Evolutionary conservation across 2,888 invertebrate genomes (phyloP).

Genomic region (Diadegma fenestrale): DNA sequence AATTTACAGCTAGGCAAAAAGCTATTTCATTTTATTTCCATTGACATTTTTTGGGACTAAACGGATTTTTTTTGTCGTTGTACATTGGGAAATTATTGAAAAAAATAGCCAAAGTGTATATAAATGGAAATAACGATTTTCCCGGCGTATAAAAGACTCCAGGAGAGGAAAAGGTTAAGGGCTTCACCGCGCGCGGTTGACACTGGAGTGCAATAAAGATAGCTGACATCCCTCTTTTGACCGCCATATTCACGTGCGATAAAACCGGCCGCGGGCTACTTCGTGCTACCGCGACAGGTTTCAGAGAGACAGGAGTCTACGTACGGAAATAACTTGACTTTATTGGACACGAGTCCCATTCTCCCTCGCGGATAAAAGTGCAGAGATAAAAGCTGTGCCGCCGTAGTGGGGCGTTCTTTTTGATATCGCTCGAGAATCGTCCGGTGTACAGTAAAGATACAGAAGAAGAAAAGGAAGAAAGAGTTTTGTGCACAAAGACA

Average conservation of each 20-base stretch:
- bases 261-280: constrained; percentile 41
- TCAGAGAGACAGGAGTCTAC: constrained; percentile 33
- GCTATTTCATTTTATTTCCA: neutral
- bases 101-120: neutral
- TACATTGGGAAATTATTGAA: neutral
- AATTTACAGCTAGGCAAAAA: neutral
- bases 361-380: constrained; percentile 72
- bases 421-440: constrained; percentile 70
- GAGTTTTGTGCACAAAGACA: constrained; percentile 28
- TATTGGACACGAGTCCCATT: constrained; percentile 75
- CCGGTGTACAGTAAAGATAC: constrained; percentile 33
- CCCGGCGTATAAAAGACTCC: constrained; percentile 57
- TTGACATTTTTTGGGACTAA: neutral
- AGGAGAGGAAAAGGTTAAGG: constrained; percentile 63
- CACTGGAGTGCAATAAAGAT: constrained; percentile 61
- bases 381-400: constrained; percentile 73
- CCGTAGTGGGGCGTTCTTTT: constrained; percentile 71
- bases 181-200: constrained; percentile 21
- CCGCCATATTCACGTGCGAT: constrained; percentile 56
- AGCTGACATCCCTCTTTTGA: constrained; percentile 32
- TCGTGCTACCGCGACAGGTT: constrained; percentile 25
- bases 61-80: neutral
- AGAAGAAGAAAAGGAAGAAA: neutral
- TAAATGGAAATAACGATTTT: constrained; percentile 27
- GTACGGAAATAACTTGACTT: constrained; percentile 79